phyloP scores from a whole-genome alignment of 2,113 vertebrate species.

The Glaucidium brasilianum region DNA sequence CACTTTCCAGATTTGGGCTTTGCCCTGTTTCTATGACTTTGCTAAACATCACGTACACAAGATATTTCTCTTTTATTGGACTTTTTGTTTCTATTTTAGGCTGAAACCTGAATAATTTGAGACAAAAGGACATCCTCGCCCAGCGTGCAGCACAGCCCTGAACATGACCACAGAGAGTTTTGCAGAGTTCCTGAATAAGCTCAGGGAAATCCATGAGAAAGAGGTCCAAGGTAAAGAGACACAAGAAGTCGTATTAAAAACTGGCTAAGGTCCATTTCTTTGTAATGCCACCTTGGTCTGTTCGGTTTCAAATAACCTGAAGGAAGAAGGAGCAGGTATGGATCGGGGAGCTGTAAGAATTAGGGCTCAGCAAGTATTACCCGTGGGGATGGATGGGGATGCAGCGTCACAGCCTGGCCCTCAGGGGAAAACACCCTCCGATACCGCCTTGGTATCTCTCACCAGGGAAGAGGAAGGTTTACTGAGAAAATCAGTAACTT shows the following conservation, averaged over 20 bases:
- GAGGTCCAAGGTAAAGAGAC: slow-evolving; percentile 82
- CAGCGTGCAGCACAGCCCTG: neutral
- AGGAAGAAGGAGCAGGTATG: neutral
- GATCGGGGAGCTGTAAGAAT: neutral
- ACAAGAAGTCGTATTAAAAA: neutral
- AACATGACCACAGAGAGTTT: slow-evolving; percentile 80
- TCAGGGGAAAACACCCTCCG: neutral
- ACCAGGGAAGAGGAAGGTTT: neutral
- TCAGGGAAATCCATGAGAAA: slow-evolving; percentile 88
- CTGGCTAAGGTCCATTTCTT: neutral
- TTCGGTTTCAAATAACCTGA: neutral
- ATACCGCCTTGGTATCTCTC: neutral
- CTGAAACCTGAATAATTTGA: neutral
- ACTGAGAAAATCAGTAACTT: neutral
- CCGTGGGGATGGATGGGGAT: fast-evolving
- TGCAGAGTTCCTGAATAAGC: slow-evolving; percentile 80
- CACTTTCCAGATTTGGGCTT: neutral
- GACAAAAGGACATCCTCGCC: neutral
- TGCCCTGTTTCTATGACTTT: neutral
- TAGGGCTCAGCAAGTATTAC: neutral
- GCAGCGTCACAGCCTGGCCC: neutral
- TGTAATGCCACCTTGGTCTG: neutral
- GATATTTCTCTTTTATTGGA: neutral
- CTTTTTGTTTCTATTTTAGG: neutral
- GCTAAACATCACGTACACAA: neutral